A percentile compares a stretch with the other conserved stretches of the same genome.
These are phyloP conservation scores for Furcifer pardalis DNA, from an alignment of 2,797 vertebrate genomes.

Conservation along the genomic window DNA sequence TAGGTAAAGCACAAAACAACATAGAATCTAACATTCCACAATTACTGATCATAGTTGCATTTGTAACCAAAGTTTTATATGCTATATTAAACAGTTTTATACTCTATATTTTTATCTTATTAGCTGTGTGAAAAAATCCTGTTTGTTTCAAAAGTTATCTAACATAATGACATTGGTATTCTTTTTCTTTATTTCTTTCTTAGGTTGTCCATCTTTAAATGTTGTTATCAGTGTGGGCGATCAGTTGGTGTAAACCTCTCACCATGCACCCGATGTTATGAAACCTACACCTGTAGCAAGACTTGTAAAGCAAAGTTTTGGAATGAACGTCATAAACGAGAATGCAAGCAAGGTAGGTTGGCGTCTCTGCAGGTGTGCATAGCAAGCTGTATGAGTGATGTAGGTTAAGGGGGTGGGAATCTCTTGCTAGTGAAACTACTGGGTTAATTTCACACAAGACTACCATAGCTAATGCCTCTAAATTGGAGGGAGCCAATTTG, in stretches of 20 bases:
- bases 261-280: conserved; percentile 77
- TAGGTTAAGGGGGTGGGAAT: not conserved
- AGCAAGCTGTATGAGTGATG: not conserved
- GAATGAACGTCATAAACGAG: conserved; percentile 77
- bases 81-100: not conserved
- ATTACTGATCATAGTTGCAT: not conserved
- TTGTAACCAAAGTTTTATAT: not conserved
- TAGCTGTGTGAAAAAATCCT: not conserved
- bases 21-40: not conserved
- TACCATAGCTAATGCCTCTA: not conserved
- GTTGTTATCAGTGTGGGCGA: conserved; percentile 86
- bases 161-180: not conserved
- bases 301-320: conserved; percentile 81
- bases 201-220: conserved; percentile 77
- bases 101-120: not conserved
- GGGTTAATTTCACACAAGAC: not conserved
- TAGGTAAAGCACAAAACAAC: not conserved
- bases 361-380: not conserved
- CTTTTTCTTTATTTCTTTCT: not conserved
- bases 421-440: not conserved
- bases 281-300: conserved; percentile 82
- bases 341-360: conserved; percentile 71
- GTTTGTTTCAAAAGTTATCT: not conserved
- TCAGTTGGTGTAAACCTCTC: conserved; percentile 76
- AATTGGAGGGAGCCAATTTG: not conserved